Percentiles rank a stretch among this genome's conserved stretches.
These are phyloP conservation scores for Notolepis coatsorum DNA, from an alignment of 2,797 vertebrate genomes.

Conservation along the genomic window DNA sequence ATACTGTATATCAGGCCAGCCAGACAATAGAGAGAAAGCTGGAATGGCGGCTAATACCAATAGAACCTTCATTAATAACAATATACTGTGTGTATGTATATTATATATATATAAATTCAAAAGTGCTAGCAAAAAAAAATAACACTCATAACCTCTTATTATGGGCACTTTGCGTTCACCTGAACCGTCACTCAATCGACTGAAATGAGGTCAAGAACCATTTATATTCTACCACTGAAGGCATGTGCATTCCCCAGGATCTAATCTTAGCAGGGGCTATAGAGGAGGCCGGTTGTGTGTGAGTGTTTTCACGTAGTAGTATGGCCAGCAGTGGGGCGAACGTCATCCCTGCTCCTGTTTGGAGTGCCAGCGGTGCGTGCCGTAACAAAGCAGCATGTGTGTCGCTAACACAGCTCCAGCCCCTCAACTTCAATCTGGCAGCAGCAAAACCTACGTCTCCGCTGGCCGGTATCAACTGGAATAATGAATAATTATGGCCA, in stretches of 20 bases:
- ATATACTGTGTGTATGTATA: too few species aligned
- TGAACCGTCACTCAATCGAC: too few species aligned
- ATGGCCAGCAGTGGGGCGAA: too few species aligned
- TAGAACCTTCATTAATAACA: conserved; percentile 9
- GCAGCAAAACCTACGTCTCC: too few species aligned
- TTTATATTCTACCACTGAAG: neutral
- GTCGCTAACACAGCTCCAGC: neutral
- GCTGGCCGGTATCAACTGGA: too few species aligned
- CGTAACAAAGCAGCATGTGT: conserved; percentile 32
- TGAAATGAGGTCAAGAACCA: conserved; percentile 40
- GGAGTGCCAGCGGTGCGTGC: conserved; percentile 34
- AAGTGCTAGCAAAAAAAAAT: conserved; percentile 4
- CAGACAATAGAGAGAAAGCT: conserved; percentile 34
- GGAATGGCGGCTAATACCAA: conserved; percentile 19
- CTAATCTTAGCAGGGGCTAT: neutral
- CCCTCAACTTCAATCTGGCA: conserved; percentile 19
- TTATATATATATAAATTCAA: too few species aligned
- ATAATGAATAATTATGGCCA: too few species aligned
- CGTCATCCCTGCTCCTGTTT: conserved; percentile 3
- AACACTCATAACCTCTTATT: too few species aligned
- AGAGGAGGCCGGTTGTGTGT: conserved; percentile 1
- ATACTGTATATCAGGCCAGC: conserved; percentile 20
- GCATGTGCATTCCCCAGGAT: neutral
- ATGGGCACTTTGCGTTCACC: too few species aligned
- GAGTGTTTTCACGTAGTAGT: conserved; percentile 29